Evolutionary conservation across 1,140 invertebrate species (phyloP).

Genomic region (Melipona quadrifasciata): DNA sequence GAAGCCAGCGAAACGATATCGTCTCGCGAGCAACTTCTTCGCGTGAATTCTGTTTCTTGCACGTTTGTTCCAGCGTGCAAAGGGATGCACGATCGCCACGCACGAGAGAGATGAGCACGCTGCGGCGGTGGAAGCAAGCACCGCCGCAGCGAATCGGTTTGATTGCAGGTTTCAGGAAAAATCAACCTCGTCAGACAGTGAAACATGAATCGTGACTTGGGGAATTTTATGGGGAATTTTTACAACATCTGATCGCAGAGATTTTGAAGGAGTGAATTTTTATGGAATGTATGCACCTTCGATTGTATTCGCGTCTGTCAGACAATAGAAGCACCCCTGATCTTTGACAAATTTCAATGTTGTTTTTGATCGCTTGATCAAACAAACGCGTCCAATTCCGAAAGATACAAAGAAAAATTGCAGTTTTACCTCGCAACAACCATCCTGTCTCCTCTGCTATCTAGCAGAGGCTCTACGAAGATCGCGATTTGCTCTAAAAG

Average conservation of each 20-base stretch:
- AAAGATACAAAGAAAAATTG: not conserved
- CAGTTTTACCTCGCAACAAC: not conserved
- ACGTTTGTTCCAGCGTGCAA: not conserved
- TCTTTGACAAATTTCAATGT: too few relatives aligned
- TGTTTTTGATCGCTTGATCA: not conserved
- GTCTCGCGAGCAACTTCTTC: constrained; percentile 32
- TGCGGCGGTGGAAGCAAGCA: too few relatives aligned
- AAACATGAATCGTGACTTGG: not conserved
- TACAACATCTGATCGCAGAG: not conserved
- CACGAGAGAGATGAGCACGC: constrained; percentile 13
- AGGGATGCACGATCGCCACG: not conserved
- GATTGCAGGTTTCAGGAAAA: not conserved
- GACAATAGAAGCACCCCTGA: too few relatives aligned
- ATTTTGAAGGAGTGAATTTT: not conserved
- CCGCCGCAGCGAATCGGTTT: not conserved
- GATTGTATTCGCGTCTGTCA: too few relatives aligned
- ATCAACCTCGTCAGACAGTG: not conserved
- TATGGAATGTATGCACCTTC: not conserved
- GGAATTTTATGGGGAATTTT: not conserved
- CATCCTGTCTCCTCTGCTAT: not conserved
- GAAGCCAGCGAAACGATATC: constrained; percentile 48
- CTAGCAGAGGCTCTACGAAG: not conserved
- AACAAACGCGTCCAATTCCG: not conserved
- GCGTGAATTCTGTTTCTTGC: constrained; percentile 46
- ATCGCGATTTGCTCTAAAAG: not conserved